Percentiles rank a stretch among this genome's conserved stretches.
Conservation (phyloP, 1,140 invertebrate species). For the Pseudomyrmex pallidus region DNA sequence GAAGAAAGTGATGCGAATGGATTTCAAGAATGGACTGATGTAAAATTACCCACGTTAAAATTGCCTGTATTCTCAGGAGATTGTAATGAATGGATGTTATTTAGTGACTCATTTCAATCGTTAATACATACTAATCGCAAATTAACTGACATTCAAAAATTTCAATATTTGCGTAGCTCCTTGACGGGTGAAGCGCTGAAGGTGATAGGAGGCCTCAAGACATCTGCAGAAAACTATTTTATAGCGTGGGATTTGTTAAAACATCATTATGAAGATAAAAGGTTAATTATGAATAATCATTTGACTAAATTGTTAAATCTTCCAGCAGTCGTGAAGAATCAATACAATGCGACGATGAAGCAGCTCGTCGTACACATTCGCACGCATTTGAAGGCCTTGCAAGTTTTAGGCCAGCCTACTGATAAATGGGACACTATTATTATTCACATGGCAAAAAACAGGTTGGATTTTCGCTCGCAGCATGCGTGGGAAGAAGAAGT, state of each 20-base stretch:
- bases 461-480: not conserved
- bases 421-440: not conserved
- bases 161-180: not conserved
- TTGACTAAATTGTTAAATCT: not conserved
- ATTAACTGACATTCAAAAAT: not conserved
- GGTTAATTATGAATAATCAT: not conserved
- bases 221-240: not conserved
- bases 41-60: constrained; percentile 11
- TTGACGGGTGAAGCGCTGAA: not conserved
- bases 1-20: too few species aligned
- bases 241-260: not conserved
- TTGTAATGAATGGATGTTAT: not conserved
- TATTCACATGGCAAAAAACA: not conserved
- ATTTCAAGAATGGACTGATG: not conserved
- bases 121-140: not conserved
- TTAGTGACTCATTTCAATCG: not conserved
- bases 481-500: not conserved
- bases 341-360: not conserved
- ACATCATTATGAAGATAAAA: not conserved
- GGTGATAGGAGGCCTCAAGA: not conserved
- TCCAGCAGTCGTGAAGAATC: not conserved
- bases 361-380: not conserved
- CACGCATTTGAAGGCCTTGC: not conserved
- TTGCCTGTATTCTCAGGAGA: not conserved
- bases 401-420: not conserved